A percentile compares a stretch with the other conserved stretches of the same genome.
These are phyloP conservation scores for Drosophila sulfurigaster DNA, from an alignment of 1,140 invertebrate genomes.

Conservation along the genomic window DNA sequence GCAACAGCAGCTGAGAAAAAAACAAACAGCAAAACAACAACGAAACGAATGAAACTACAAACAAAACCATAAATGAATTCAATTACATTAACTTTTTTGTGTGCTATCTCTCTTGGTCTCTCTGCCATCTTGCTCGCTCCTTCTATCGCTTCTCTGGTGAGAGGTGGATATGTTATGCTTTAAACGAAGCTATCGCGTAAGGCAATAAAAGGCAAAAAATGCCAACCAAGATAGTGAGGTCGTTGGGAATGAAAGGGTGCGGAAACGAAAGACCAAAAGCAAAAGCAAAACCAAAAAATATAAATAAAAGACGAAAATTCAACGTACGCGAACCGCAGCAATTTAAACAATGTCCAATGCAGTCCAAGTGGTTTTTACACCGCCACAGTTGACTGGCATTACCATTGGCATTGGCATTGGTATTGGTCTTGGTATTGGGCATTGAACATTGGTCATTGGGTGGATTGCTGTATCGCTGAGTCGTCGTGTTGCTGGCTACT, in stretches of 20 bases:
- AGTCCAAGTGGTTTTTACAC: conserved; percentile 74
- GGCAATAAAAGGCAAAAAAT: conserved; percentile 63
- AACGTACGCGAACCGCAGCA: conserved; percentile 79
- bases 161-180: conserved; percentile 59
- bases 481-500: not conserved
- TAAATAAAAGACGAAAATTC: conserved; percentile 77
- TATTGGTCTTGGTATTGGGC: not conserved
- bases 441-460: conserved; percentile 5
- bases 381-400: conserved; percentile 57
- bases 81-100: conserved; percentile 78
- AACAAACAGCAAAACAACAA: conserved; percentile 11
- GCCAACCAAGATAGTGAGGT: not conserved
- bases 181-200: conserved; percentile 52
- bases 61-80: conserved; percentile 83
- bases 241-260: not conserved
- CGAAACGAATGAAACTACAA: conserved; percentile 60
- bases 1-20: conserved; percentile 16
- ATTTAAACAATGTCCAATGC: conserved; percentile 82
- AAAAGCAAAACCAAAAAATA: conserved; percentile 32
- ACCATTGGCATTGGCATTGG: conserved; percentile 6
- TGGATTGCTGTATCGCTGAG: not conserved
- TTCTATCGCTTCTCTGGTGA: conserved; percentile 6
- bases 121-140: not conserved
- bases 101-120: not conserved
- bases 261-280: conserved; percentile 61